Evolutionary conservation across 2,113 vertebrate genomes (phyloP), one percentile per base, ranked within the genome.

Genomic region (Oceanites oceanicus): DNA sequence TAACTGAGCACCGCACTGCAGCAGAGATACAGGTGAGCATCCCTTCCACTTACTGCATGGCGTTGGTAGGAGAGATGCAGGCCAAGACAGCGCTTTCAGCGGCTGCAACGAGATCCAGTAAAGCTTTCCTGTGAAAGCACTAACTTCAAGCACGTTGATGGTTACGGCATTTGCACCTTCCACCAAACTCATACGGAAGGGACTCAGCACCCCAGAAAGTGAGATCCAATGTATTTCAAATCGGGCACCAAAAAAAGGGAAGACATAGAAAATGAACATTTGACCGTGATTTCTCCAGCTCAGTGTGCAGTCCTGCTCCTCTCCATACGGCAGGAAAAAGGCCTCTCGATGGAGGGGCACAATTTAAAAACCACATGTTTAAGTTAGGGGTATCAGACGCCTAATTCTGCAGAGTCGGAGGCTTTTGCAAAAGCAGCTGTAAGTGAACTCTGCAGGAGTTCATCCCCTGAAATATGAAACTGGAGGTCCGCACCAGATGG

Each of bases 381-480:
- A 30, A 75, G 44, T 49, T 13, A 2, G n/a, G 47, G 45, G 12
- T 61, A 70, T 62, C n/a, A 30, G 70, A 44, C 17, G 5, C 83
- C 29, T 72, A 10, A 4, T 34, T 74, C 89, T 50, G 83, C 83
- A 16, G 85, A 85, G 75, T 18, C 6, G 9, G 86, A 78, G 68
- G 72, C 59, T 94, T 74, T 63, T 53, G 75, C 55, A 73, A 91
- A 63, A 66, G 85, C 94, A 86, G 92, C 78, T 0, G 13, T 34
- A 63, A 95, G 92, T 75, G 90, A 96, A 96, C 94, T 79, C 93
- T 29, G 81, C 81, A 68, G 92, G 92, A 96, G 92, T 95, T 96
- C 94, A 95, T 71, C 90, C 87, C 87, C 90, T 96, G 96, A 93
- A 96, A 97, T 59, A 63, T 55, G 94, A 97, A 78, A 55, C 86